These are phyloP conservation scores for Protonemura montana DNA, from an alignment of 2,888 invertebrate genomes.

Conservation along the genomic window DNA sequence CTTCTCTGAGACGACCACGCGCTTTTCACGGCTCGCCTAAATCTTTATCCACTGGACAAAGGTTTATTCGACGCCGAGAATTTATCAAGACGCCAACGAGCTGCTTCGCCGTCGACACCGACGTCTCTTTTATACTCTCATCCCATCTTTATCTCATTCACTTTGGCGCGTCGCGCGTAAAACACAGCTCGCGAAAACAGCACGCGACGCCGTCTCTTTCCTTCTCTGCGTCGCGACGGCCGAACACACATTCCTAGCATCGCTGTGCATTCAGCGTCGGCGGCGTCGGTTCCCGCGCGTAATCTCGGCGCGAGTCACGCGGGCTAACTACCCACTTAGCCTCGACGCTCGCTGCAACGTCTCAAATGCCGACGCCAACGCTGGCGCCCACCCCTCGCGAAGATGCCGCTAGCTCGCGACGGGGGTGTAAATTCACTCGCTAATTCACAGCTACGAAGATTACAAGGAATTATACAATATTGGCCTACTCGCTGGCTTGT, in stretches of 20 bases:
- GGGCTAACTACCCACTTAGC: slow-evolving; percentile 20
- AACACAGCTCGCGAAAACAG: neutral
- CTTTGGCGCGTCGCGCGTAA: neutral
- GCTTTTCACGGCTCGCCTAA: neutral
- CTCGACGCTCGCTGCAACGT: neutral
- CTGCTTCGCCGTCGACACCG: neutral
- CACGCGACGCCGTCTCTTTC: neutral
- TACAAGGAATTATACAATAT: slow-evolving; percentile 21
- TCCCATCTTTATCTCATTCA: slow-evolving; percentile 7
- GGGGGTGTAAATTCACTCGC: slow-evolving; percentile 22
- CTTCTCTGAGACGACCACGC: neutral
- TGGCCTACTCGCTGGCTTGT: neutral
- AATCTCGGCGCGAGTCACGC: neutral
- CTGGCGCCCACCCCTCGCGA: neutral
- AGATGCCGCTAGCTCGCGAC: neutral
- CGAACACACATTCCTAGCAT: neutral
- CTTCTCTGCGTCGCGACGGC: neutral
- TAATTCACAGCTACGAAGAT: neutral
- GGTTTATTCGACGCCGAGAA: slow-evolving; percentile 12
- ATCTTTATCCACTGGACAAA: slow-evolving; percentile 12
- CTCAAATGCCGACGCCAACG: neutral
- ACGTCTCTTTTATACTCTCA: slow-evolving; percentile 7
- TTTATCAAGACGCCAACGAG: neutral
- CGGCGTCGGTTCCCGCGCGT: neutral
- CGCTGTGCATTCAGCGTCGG: neutral